These are phyloP conservation scores for Lepidonotus clava DNA, from an alignment of 2,888 invertebrate species.

Conservation along the genomic window DNA sequence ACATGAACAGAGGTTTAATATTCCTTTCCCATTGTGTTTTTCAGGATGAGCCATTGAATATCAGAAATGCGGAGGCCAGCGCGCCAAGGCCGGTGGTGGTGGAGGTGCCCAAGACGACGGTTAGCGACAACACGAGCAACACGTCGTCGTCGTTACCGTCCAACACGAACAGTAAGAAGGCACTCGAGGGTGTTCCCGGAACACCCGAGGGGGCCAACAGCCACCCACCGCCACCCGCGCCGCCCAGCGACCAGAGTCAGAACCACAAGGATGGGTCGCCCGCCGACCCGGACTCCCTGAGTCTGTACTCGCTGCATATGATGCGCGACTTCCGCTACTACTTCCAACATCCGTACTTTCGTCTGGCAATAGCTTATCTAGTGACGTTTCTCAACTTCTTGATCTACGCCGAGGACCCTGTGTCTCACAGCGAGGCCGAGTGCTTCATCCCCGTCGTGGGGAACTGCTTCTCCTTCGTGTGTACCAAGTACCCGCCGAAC, in stretches of 20 bases:
- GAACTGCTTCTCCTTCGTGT: conserved; percentile 82
- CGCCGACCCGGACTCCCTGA: conserved; percentile 74
- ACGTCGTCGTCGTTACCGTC: background rate
- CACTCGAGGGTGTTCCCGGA: background rate
- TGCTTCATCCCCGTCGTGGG: conserved; percentile 82
- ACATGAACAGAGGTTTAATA: too few relatives aligned
- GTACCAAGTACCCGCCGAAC: conserved; percentile 81
- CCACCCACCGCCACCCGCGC: conserved; percentile 15
- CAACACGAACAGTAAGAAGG: background rate
- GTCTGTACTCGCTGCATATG: conserved; percentile 79
- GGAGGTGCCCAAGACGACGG: background rate
- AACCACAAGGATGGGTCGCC: background rate
- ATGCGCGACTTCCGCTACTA: conserved; percentile 81
- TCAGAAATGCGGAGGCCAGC: conserved; percentile 41
- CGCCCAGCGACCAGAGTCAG: background rate
- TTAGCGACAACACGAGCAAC: background rate
- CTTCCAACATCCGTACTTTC: conserved; percentile 82
- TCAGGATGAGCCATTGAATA: conserved; percentile 46
- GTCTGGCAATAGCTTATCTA: conserved; percentile 81
- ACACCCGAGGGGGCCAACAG: conserved; percentile 11
- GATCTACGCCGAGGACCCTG: conserved; percentile 82
- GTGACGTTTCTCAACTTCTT: conserved; percentile 82
- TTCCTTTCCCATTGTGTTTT: background rate
- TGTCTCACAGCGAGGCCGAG: conserved; percentile 82
- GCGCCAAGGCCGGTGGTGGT: background rate